Evolutionary conservation across 1,140 invertebrate species (phyloP), one percentile per base, ranked within the genome.

Genomic region (Camponotus vicinus): DNA sequence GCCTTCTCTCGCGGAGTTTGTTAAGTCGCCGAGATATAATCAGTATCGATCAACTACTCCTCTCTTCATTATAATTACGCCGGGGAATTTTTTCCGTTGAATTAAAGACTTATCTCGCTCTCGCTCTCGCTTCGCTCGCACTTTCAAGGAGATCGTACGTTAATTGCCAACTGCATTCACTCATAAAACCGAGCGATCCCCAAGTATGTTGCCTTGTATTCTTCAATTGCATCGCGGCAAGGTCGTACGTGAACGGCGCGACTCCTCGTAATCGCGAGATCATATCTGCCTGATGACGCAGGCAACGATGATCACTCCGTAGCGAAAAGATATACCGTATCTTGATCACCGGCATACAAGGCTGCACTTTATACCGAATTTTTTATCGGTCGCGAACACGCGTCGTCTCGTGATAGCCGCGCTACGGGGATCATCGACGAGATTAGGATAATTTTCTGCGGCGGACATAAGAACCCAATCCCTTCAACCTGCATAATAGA

Each of bases 221-320:
- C 88, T 78, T 86, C 67, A 34, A 61, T 40, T 66, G 66, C 59
- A 69, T 18, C 75, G 63, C 64, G 86, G 66, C 89, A 90, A 90
- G 88, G 86, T 86, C 86, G 87, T 73, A 78, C 79, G 84, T 71
- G 87, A 84, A 84, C 76, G 85, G 69, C 42, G 40, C 69, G 67
- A 85, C 89, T 90, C 89, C 88, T 89, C 59, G 73, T 75, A 76
- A 80, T 88, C 88, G 86, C 79, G 83, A 90, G 88, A 90, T 90
- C 66, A 61, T 90, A 90, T 90, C 89, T 88, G 66, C 37, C 61
- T 86, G 77, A 88, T 90, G 86, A 90, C 88, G 88, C 57, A 82
- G 88, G 37, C 78, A 90, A 61, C 88, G 85, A 89, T 89, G 79
- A 90, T 90, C 88, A 27, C n/a, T 84, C 73, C 84, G 79, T 40